Conservation (phyloP, 2,888 invertebrate genomes). For the Metellina segmentata region DNA sequence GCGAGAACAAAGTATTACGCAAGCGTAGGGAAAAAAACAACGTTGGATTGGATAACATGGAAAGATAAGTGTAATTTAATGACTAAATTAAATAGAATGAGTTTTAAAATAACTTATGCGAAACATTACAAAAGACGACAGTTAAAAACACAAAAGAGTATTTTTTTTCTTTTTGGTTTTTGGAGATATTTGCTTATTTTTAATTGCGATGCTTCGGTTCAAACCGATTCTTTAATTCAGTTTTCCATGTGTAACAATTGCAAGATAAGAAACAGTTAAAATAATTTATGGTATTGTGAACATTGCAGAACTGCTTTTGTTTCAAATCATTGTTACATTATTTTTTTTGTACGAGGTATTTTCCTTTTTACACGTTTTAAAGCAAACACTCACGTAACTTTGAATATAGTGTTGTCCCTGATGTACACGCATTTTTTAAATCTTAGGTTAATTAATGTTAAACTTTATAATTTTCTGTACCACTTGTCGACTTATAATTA, state of each 20-base stretch:
- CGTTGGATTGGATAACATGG: background rate
- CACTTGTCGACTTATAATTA: no score
- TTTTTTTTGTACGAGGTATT: background rate
- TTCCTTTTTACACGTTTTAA: background rate
- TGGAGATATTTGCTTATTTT: background rate
- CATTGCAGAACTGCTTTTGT: background rate
- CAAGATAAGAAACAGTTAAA: background rate
- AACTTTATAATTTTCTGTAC: background rate
- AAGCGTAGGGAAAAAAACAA: conserved; percentile 1
- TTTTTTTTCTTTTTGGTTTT: background rate
- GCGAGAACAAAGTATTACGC: conserved; percentile 19
- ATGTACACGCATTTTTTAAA: background rate
- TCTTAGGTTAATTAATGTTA: background rate
- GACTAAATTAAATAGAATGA: conserved; percentile 34
- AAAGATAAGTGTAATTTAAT: conserved; percentile 26
- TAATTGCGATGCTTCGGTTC: background rate
- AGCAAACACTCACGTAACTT: background rate
- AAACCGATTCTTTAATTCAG: background rate
- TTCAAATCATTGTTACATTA: background rate
- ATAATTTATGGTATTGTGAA: background rate
- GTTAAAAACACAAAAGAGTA: background rate
- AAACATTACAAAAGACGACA: background rate
- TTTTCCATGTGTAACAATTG: background rate
- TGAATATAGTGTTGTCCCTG: background rate
- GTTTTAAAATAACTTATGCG: conserved; percentile 1